Conservation (phyloP, 2,797 vertebrate genomes). For the Champsocephalus gunnari region DNA sequence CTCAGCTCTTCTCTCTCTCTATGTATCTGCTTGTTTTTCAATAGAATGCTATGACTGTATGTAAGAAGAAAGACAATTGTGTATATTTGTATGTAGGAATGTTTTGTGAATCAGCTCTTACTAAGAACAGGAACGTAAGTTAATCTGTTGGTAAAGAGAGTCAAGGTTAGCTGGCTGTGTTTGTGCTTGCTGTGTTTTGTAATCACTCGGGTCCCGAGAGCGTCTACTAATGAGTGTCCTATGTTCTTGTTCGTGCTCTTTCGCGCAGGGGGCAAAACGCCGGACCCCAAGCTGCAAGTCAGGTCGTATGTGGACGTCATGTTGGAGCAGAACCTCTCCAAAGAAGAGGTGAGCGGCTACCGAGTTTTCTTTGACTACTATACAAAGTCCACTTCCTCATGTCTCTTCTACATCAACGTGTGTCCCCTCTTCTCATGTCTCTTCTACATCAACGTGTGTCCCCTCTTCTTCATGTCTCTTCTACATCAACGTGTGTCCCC, state of each 20-base stretch:
- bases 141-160: conserved; percentile 77
- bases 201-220: conserved; percentile 46
- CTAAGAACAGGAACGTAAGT: conserved; percentile 70
- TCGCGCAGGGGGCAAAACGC: conserved; percentile 99
- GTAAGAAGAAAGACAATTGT: conserved; percentile 75
- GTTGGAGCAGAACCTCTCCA: conserved; percentile 98
- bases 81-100: conserved; percentile 74
- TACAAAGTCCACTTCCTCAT: too few relatives aligned
- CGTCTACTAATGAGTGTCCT: conserved; percentile 83
- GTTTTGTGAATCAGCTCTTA: conserved; percentile 73
- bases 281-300: conserved; percentile 98
- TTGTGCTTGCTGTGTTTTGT: conserved; percentile 81
- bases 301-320: conserved; percentile 99
- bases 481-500: too few relatives aligned
- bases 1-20: conserved; percentile 82
- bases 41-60: conserved; percentile 80
- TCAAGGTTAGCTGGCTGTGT: conserved; percentile 84
- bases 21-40: conserved; percentile 91
- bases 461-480: too few relatives aligned
- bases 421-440: too few relatives aligned
- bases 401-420: too few relatives aligned
- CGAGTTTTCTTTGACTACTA: too few relatives aligned
- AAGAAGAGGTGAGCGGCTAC: conserved; percentile 90
- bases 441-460: too few relatives aligned
- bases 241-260: conserved; percentile 95